Evolutionary conservation across 2,797 vertebrate genomes (phyloP).

Genomic region (Champsocephalus gunnari): DNA sequence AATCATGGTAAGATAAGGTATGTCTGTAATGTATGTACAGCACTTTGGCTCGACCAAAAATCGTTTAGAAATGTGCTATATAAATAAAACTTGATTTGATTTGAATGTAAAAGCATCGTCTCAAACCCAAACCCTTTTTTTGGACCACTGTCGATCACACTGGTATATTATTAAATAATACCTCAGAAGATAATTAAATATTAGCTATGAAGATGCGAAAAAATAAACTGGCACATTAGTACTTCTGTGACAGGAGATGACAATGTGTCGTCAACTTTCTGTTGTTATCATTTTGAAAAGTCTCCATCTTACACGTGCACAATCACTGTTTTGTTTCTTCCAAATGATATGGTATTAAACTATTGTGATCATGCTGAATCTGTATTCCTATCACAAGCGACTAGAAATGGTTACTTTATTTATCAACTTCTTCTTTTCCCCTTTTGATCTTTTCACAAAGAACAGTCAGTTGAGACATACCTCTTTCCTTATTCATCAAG

Average conservation of each 20-base stretch:
- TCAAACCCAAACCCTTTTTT: background rate
- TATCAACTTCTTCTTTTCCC: slow-evolving; percentile 38
- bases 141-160: background rate
- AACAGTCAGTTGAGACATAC: slow-evolving; percentile 57
- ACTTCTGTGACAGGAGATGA: slow-evolving; percentile 24
- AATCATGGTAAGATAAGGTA: too few species aligned
- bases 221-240: background rate
- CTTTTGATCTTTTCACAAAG: slow-evolving; percentile 71
- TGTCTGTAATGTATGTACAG: too few species aligned
- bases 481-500: slow-evolving; percentile 70
- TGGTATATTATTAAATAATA: slow-evolving; percentile 3
- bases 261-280: slow-evolving; percentile 10
- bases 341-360: slow-evolving; percentile 1
- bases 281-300: slow-evolving; percentile 13
- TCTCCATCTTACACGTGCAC: slow-evolving; percentile 15
- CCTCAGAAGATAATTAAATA: slow-evolving; percentile 17
- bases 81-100: too few species aligned
- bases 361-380: slow-evolving; percentile 30
- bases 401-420: slow-evolving; percentile 40
- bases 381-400: slow-evolving; percentile 41
- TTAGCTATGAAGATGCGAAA: slow-evolving; percentile 3
- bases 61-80: too few species aligned
- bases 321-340: slow-evolving; percentile 35
- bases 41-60: too few species aligned
- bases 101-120: too few species aligned